Conservation (phyloP, 2,888 invertebrate species). For the Mythimna pallens region DNA sequence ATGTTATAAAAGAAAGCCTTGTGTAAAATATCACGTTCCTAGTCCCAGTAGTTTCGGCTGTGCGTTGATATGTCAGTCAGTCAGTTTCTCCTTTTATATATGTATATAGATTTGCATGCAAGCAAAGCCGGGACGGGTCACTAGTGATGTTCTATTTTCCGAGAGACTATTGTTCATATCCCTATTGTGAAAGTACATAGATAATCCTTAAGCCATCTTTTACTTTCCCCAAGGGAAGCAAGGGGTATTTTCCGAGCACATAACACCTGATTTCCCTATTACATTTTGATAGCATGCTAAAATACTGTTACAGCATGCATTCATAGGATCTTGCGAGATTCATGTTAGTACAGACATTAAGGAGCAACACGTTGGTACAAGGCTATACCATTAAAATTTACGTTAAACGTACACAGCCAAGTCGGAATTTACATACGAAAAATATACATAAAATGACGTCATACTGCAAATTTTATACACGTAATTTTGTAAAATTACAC, state of each 20-base stretch:
- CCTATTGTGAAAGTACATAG: slow-evolving; percentile 17
- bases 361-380: slow-evolving; percentile 34
- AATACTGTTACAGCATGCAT: slow-evolving; percentile 48
- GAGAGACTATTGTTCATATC: neutral
- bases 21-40: too few species aligned
- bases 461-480: slow-evolving; percentile 62
- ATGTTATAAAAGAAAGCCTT: too few species aligned
- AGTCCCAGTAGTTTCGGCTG: too few species aligned
- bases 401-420: slow-evolving; percentile 54
- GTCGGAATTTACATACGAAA: slow-evolving; percentile 63
- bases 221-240: slow-evolving; percentile 22
- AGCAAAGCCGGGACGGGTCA: too few species aligned
- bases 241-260: slow-evolving; percentile 29
- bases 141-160: neutral
- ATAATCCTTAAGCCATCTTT: slow-evolving; percentile 46
- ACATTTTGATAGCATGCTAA: slow-evolving; percentile 50
- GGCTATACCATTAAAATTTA: slow-evolving; percentile 55
- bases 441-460: slow-evolving; percentile 64
- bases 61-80: too few species aligned
- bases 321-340: slow-evolving; percentile 27
- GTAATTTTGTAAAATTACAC: slow-evolving; percentile 63
- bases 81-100: too few species aligned
- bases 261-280: slow-evolving; percentile 46
- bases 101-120: too few species aligned
- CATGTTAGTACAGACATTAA: slow-evolving; percentile 24